A percentile compares a stretch with the other conserved stretches of the same genome.
Evolutionary conservation across 35 echinoderm and acorn worm genomes (phyloP).

Genomic region (Lytechinus pictus): DNA sequence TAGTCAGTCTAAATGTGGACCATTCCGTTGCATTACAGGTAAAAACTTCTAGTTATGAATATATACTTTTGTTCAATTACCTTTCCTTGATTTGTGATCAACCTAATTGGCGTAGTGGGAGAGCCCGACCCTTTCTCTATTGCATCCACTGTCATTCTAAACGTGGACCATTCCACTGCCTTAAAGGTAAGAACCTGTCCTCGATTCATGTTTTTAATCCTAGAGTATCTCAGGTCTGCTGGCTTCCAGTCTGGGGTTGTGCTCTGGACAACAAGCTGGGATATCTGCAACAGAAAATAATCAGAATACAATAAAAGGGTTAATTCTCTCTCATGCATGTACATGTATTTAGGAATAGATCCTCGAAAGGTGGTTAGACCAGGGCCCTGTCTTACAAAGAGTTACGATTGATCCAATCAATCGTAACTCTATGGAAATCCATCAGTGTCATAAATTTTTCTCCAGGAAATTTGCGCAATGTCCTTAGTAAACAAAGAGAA

Average conservation of each 20-base stretch:
- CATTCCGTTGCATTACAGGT: conserved; percentile 96
- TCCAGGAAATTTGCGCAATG: too few relatives aligned
- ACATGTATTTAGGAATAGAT: too few relatives aligned
- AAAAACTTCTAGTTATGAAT: conserved; percentile 46
- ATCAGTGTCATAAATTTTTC: too few relatives aligned
- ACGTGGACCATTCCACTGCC: conserved; percentile 92
- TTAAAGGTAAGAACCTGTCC: conserved; percentile 95
- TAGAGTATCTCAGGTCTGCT: conserved; percentile 70
- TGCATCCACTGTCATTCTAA: conserved; percentile 77
- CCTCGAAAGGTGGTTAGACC: too few relatives aligned
- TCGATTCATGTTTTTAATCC: conserved; percentile 76
- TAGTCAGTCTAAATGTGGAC: conserved; percentile 74
- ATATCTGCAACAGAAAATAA: conserved; percentile 57
- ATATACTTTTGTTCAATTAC: conserved; percentile 32
- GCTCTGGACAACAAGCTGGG: conserved; percentile 87
- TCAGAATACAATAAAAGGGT: too few relatives aligned
- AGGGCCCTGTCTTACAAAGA: too few relatives aligned
- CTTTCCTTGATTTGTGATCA: conserved; percentile 98
- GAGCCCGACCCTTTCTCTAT: conserved; percentile 72
- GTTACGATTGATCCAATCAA: too few relatives aligned
- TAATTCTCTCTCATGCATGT: too few relatives aligned
- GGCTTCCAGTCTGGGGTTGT: conserved; percentile 86
- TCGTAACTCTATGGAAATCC: too few relatives aligned
- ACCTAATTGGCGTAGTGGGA: conserved; percentile 89
- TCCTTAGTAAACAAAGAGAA: too few relatives aligned